Conservation (phyloP, 2,797 vertebrate genomes). For the Meriones psammophilus region DNA sequence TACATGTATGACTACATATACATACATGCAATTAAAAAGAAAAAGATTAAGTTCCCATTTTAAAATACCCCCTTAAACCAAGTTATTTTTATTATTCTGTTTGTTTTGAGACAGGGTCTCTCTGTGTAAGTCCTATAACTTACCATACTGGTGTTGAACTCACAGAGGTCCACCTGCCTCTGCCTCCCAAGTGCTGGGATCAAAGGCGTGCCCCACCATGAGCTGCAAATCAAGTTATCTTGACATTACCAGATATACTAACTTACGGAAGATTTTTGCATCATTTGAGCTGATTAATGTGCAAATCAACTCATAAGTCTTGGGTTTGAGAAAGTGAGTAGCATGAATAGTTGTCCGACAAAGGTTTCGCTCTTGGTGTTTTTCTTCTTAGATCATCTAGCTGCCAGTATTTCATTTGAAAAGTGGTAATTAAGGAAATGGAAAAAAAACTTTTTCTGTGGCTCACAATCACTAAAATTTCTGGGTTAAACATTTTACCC, state of each 20-base stretch:
- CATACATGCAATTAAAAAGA: background rate
- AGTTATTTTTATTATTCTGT: too few relatives aligned
- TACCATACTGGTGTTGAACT: too few relatives aligned
- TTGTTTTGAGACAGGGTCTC: too few relatives aligned
- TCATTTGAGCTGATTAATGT: constrained; percentile 9
- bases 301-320: constrained; percentile 19
- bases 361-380: background rate
- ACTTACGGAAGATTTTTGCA: constrained; percentile 11
- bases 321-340: background rate
- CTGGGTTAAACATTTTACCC: constrained; percentile 67
- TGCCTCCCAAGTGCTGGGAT: too few relatives aligned
- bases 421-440: background rate
- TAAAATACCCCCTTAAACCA: background rate
- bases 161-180: too few relatives aligned
- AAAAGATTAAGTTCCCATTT: background rate
- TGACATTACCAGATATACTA: background rate
- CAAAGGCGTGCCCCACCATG: too few relatives aligned
- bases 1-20: background rate
- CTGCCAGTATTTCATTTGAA: constrained; percentile 20
- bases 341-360: background rate
- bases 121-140: too few relatives aligned
- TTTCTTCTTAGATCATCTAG: background rate
- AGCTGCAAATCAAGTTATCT: background rate
- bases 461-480: constrained; percentile 59
- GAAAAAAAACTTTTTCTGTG: background rate